Conservation (phyloP, 2,797 vertebrate species). For the Sylvilagus floridanus region DNA sequence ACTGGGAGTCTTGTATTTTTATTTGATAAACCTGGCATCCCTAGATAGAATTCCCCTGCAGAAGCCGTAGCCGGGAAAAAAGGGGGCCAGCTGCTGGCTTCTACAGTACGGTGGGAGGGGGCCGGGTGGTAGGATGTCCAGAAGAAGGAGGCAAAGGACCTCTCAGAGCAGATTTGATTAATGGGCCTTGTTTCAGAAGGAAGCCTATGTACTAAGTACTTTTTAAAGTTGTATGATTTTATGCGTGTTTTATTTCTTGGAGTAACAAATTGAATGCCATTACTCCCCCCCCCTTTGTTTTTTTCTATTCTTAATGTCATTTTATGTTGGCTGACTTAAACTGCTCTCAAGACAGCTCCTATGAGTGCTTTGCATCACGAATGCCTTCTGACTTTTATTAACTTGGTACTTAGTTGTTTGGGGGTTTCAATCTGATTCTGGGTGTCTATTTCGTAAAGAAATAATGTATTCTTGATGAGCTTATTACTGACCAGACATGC, state of each 20-base stretch:
- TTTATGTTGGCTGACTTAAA: constrained; percentile 51
- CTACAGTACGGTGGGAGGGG: constrained; percentile 1
- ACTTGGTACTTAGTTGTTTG: constrained; percentile 31
- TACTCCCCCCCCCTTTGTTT: neutral
- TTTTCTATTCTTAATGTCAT: constrained; percentile 47
- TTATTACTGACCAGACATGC: constrained; percentile 69
- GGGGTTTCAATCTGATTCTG: constrained; percentile 52
- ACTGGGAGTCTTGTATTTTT: constrained; percentile 30
- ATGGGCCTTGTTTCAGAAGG: neutral
- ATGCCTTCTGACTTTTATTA: constrained; percentile 53
- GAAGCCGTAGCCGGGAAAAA: constrained; percentile 16
- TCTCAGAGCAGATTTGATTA: neutral
- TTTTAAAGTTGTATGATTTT: constrained; percentile 44
- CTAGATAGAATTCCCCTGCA: constrained; percentile 8
- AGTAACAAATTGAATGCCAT: constrained; percentile 42
- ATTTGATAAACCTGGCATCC: constrained; percentile 58
- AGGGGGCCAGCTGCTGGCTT: neutral
- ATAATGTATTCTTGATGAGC: constrained; percentile 56
- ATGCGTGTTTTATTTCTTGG: constrained; percentile 58
- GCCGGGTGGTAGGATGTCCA: neutral
- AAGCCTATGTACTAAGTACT: constrained; percentile 28
- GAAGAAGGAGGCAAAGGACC: constrained; percentile 16
- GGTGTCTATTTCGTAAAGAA: constrained; percentile 11
- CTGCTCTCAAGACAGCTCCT: constrained; percentile 49
- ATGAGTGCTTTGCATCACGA: constrained; percentile 32